These are phyloP conservation scores for Ceratotherium simum DNA, from an alignment of 2,113 vertebrate genomes.

Conservation along the genomic window DNA sequence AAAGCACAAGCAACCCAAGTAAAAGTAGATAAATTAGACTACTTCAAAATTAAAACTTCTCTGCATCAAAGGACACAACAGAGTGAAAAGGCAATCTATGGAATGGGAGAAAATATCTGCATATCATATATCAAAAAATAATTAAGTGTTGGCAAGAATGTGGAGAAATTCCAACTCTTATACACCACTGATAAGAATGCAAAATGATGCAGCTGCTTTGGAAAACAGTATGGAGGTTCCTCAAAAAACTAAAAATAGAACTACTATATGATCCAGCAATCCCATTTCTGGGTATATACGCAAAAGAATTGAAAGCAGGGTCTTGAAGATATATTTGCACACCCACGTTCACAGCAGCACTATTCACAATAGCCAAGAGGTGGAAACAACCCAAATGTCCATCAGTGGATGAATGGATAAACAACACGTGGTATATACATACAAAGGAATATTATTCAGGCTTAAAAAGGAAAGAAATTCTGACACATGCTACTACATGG, in stretches of 20 bases:
- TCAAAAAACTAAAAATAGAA: slow-evolving; percentile 4
- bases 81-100: background rate
- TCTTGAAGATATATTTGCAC: slow-evolving; percentile 3
- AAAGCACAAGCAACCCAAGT: background rate
- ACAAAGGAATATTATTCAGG: background rate
- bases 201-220: background rate
- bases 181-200: background rate
- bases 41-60: background rate
- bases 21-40: slow-evolving; percentile 1
- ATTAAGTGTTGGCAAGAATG: background rate
- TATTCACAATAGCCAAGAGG: background rate
- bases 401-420: background rate
- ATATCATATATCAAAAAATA: background rate
- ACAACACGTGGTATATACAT: background rate
- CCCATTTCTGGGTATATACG: background rate
- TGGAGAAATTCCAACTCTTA: background rate
- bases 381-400: background rate
- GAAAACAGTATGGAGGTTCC: background rate
- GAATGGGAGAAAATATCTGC: background rate
- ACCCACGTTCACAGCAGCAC: background rate
- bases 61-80: background rate
- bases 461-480: background rate
- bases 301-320: background rate
- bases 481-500: background rate
- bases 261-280: background rate